Conservation (phyloP, 2,888 invertebrate genomes). For the Spodoptera littoralis region DNA sequence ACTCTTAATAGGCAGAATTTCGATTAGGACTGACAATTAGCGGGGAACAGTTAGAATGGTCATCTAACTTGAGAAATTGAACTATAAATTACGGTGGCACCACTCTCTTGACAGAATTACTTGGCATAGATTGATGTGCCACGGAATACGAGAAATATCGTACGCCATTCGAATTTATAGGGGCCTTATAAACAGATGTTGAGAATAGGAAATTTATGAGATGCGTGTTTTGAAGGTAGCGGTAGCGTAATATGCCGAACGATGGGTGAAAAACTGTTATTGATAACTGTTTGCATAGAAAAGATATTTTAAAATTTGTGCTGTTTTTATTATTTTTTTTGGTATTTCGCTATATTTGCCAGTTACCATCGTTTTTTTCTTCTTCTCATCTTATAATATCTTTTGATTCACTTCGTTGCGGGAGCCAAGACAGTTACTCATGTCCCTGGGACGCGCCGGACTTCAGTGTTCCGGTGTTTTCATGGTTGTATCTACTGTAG, state of each 20-base stretch:
- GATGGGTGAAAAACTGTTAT: background rate
- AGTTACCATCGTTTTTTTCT: too few species aligned
- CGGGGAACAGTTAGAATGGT: constrained; percentile 55
- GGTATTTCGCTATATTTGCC: too few species aligned
- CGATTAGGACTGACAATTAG: constrained; percentile 58
- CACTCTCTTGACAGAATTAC: constrained; percentile 75
- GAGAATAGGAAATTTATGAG: constrained; percentile 47
- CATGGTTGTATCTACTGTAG: too few species aligned
- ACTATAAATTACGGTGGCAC: constrained; percentile 72
- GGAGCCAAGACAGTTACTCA: too few species aligned
- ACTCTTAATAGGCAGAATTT: constrained; percentile 49
- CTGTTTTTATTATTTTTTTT: too few species aligned
- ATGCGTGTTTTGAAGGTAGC: constrained; percentile 15
- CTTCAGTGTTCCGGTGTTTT: too few species aligned
- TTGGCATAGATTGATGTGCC: constrained; percentile 81
- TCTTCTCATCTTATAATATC: too few species aligned
- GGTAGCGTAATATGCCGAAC: constrained; percentile 9
- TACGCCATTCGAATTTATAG: constrained; percentile 74
- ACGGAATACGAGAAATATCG: constrained; percentile 74
- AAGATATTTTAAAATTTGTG: too few species aligned
- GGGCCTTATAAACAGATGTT: constrained; percentile 62
- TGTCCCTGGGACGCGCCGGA: too few species aligned
- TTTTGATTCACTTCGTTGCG: too few species aligned
- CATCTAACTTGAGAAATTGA: constrained; percentile 69
- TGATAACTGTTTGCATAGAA: too few species aligned